Base-by-base conservation (phyloP, 2,113 vertebrate genomes). In the Cairina moschata region DNA sequence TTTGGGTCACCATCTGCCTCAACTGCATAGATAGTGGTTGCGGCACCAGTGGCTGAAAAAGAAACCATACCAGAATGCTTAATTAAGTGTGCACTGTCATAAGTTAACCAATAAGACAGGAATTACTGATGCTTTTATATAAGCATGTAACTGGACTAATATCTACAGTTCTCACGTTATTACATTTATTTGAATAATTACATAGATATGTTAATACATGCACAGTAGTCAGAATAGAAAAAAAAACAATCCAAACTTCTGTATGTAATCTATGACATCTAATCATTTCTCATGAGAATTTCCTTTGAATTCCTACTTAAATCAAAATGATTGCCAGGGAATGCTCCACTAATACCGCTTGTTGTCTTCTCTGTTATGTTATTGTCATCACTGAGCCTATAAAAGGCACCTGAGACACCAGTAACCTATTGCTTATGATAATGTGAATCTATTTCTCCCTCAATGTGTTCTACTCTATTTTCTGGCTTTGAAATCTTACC, bases 1-100 rank as follows among this genome's bases (percentile, higher is more conserved):
- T 99, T 99, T 73, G 99, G 99, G 92, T 99, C 99, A 69, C 99
- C 99, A 83, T 99, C 99, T 94, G 99, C 99, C 97, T 99, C 99
- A 68, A 99, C 97, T 46, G 99, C 99, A 82, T 99, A 99, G 69
- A 99, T 99, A 40, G 99, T 99, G 66, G 99, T 99, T 73, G 98
- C 97, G 90, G 99, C 99, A 96, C 99, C 99, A 34, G 98, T 99
- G 68, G 98, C 99, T 99, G 74, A 84, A 77, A 92, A 88, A 42
- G 29, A 85, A 94, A 97, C 17, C 50, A 90, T 9, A 86, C 54
- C n/a, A 42, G 52, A 38, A 23, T 17, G 10, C 34, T 80, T 93
- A 46, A 83, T 25, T 58, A 60, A 76, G 9, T 16, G 42, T 31
- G 15, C 23, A 32, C 7, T 60, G 17, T 20, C 4, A 0, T 56